These are phyloP conservation scores for Eupsilia transversa DNA, from an alignment of 2,888 invertebrate genomes.

Conservation along the genomic window DNA sequence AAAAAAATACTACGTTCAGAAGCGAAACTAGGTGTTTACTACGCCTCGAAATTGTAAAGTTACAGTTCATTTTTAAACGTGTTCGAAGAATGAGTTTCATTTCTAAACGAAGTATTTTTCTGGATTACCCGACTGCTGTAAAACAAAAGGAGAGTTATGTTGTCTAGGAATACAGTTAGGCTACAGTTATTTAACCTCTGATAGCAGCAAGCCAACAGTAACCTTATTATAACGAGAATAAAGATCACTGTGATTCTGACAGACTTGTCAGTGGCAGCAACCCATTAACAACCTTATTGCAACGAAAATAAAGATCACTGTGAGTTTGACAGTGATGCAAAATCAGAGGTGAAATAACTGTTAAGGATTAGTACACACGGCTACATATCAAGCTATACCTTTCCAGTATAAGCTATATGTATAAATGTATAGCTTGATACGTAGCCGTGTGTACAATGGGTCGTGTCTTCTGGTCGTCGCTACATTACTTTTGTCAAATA, in stretches of 20 bases:
- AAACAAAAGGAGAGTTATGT: background rate
- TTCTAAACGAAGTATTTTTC: background rate
- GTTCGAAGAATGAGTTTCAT: background rate
- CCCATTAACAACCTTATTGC: too few relatives aligned
- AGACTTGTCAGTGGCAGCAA: background rate
- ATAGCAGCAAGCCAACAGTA: background rate
- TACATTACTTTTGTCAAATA: background rate
- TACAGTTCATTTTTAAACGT: background rate
- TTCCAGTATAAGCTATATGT: too few relatives aligned
- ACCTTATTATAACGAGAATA: background rate
- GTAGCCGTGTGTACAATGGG: background rate
- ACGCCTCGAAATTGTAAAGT: background rate
- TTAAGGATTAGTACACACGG: too few relatives aligned
- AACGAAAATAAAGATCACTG: background rate
- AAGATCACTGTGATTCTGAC: background rate
- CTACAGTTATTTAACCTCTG: background rate
- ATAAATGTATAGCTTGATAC: too few relatives aligned
- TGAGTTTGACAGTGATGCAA: background rate
- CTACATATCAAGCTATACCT: too few relatives aligned
- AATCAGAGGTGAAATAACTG: background rate
- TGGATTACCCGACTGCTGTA: background rate
- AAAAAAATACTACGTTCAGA: background rate
- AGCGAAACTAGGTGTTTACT: background rate
- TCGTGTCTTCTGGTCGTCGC: conserved; percentile 18
- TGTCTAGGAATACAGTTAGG: background rate